Base-by-base conservation (phyloP, 2,113 vertebrate genomes). In the Echinops telfairi region DNA sequence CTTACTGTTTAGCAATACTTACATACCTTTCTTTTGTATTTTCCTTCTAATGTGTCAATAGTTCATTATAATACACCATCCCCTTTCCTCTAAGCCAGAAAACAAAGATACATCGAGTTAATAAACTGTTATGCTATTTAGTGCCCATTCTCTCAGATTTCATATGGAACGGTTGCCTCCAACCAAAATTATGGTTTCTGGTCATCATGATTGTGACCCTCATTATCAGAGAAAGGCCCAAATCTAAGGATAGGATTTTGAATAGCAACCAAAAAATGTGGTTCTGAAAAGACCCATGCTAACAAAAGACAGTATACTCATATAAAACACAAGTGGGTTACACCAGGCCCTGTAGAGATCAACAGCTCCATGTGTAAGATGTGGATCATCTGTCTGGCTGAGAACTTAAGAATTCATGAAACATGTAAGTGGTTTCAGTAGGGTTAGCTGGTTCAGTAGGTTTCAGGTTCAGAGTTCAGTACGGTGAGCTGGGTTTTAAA, bases 251-350 rank as follows among this genome's bases (percentile, higher is more conserved):
- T 17, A 77, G 66, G 27, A 91, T 78, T 94, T 73, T 53, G 7
- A 64, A 77, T 2, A 15, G 1, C 3, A 47, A 57, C 64, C 47
- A 12, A 10, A 10, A 90, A 92, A 33, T 19, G 16, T 57, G 47
- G 25, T 93, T 85, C 58, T 90, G 33, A 93, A 6, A 89, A 64
- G 76, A 91, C 29, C 68, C 76, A 81, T 0, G 33, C 25, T 93
- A 92, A 80, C 1, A 76, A 10, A 66, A 31, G 57, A 22, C 17
- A 23, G 60, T 19, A 62, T 62, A 62, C 60, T 62, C 60, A 38
- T 87, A 31, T 76, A 94, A 75, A 94, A 83, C n/a, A 53, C 47
- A 14, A 91, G 43, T 86, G 71, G 70, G 43, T 94, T 33, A 91
- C 83, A 89, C 47, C 40, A 87, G 16, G 60, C 14, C 31, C 29